These are phyloP conservation scores for Sipha flava DNA, from an alignment of 1,140 invertebrate genomes.

Conservation along the genomic window DNA sequence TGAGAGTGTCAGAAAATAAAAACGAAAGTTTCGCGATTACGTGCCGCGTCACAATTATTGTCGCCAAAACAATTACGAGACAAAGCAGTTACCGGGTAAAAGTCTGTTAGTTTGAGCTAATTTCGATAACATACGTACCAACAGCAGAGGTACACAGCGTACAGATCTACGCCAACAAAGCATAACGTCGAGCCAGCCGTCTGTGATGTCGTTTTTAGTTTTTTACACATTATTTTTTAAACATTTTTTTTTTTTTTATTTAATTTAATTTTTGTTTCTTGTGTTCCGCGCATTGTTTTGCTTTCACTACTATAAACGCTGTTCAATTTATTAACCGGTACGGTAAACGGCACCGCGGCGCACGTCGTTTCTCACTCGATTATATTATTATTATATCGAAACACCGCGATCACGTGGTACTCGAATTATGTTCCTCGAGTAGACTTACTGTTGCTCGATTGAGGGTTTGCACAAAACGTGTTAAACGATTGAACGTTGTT, in stretches of 20 bases:
- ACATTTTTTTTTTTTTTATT: neutral
- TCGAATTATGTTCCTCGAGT: too few relatives aligned
- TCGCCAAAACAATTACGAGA: constrained; percentile 26
- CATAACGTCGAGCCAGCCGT: constrained; percentile 8
- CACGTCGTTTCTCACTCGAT: neutral
- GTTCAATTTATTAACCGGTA: neutral
- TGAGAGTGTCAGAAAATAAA: neutral
- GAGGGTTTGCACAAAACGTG: too few relatives aligned
- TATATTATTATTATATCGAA: too few relatives aligned
- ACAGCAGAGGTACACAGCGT: neutral
- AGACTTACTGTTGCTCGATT: too few relatives aligned
- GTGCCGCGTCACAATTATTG: constrained; percentile 1
- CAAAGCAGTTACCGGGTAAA: neutral
- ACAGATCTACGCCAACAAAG: neutral
- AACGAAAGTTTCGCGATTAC: constrained; percentile 7
- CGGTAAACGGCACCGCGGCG: too few relatives aligned
- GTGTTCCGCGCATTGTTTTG: neutral
- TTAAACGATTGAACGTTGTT: too few relatives aligned
- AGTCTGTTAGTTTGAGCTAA: constrained; percentile 23
- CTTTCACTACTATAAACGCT: constrained; percentile 14
- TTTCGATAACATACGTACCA: neutral
- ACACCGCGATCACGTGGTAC: too few relatives aligned
- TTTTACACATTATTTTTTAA: neutral
- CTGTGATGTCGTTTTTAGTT: neutral
- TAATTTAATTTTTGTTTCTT: too few relatives aligned